These are phyloP conservation scores for Cyprinella venusta DNA, from an alignment of 2,797 vertebrate genomes.

Conservation along the genomic window DNA sequence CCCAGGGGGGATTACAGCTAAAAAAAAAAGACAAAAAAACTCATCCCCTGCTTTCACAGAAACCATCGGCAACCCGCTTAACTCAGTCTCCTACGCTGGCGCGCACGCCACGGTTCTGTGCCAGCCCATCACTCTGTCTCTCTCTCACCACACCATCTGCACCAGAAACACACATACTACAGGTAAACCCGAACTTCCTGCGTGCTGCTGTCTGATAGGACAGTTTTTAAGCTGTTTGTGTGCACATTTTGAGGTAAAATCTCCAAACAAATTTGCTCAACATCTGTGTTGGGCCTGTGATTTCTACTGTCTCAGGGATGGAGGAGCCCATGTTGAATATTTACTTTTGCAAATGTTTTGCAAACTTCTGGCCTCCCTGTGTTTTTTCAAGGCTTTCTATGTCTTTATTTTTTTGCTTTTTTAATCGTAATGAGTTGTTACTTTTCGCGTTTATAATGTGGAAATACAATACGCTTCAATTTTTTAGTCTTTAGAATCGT, in stretches of 20 bases:
- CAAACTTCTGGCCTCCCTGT: slow-evolving; percentile 14
- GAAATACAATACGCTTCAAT: background rate
- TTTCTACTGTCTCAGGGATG: slow-evolving; percentile 48
- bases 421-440: background rate
- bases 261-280: slow-evolving; percentile 54
- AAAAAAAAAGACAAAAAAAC: slow-evolving; percentile 68
- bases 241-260: slow-evolving; percentile 41
- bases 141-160: slow-evolving; percentile 75
- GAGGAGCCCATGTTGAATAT: slow-evolving; percentile 45
- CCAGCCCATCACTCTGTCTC: slow-evolving; percentile 53
- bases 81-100: slow-evolving; percentile 76
- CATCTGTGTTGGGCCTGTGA: slow-evolving; percentile 45
- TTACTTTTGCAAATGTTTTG: slow-evolving; percentile 36
- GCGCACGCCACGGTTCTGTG: slow-evolving; percentile 49
- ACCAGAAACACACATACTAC: slow-evolving; percentile 72
- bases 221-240: slow-evolving; percentile 65
- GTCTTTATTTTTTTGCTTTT: background rate
- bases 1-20: slow-evolving; percentile 80
- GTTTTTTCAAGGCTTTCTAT: background rate
- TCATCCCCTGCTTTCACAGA: slow-evolving; percentile 68
- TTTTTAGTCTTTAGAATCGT: background rate
- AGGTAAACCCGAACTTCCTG: slow-evolving; percentile 69
- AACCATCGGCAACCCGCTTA: slow-evolving; percentile 69
- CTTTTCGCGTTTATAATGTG: background rate
- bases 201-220: slow-evolving; percentile 70